Percentiles rank a stretch among this genome's conserved stretches.
These are phyloP conservation scores for Coregonus sp. DNA, from an alignment of 2,797 vertebrate species.

Conservation along the genomic window DNA sequence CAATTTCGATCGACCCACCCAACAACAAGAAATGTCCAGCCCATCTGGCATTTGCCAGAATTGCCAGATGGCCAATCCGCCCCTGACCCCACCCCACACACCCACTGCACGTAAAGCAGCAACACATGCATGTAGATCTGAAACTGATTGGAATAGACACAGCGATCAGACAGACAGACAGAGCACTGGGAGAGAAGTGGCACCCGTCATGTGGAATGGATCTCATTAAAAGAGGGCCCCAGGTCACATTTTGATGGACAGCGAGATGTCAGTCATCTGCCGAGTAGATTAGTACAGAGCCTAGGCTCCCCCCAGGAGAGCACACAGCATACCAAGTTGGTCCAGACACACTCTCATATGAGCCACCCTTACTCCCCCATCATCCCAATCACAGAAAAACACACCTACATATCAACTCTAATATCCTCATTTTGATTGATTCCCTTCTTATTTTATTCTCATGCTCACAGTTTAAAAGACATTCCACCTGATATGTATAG, in stretches of 20 bases:
- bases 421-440: conserved; percentile 5
- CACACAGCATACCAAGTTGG: too few species aligned
- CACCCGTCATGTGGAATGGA: conserved; percentile 74
- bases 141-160: not conserved
- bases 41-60: too few species aligned
- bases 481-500: not conserved
- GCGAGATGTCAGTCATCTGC: conserved; percentile 73
- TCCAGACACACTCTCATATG: not conserved
- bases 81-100: not conserved
- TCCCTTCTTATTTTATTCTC: not conserved
- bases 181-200: conserved; percentile 68
- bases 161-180: too few species aligned
- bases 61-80: too few species aligned
- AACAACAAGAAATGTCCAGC: too few species aligned
- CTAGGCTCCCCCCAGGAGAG: conserved; percentile 20
- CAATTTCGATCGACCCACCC: too few species aligned
- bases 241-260: conserved; percentile 75
- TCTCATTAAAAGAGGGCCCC: conserved; percentile 80
- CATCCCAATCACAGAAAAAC: conserved; percentile 51
- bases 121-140: not conserved
- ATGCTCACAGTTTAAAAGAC: not conserved
- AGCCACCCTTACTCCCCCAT: conserved; percentile 47
- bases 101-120: conserved; percentile 36
- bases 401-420: conserved; percentile 36
- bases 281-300: conserved; percentile 64